phyloP scores from a whole-genome alignment of 1,140 invertebrate genomes.

The Thaumetopoea pityocampa region DNA sequence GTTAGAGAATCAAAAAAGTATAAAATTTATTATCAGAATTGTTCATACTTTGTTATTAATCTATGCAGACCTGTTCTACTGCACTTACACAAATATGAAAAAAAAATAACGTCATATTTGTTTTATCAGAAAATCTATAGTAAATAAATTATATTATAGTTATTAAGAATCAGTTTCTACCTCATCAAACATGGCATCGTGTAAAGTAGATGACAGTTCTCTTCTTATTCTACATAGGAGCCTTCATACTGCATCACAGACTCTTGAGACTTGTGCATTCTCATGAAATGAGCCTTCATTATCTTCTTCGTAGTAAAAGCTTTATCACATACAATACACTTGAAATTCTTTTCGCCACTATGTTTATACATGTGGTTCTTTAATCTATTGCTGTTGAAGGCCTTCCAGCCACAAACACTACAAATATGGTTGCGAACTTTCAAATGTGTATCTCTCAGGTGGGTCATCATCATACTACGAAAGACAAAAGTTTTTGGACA shows the following conservation, averaged over 20 bases:
- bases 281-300: conserved; percentile 54
- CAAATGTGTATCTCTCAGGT: conserved; percentile 53
- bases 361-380: conserved; percentile 69
- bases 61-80: too few species aligned
- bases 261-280: conserved; percentile 51
- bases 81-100: too few species aligned
- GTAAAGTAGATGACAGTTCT: too few species aligned
- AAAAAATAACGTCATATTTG: too few species aligned
- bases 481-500: conserved; percentile 66
- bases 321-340: conserved; percentile 58
- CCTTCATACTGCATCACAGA: conserved; percentile 38
- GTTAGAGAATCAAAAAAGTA: too few species aligned
- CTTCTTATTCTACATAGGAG: conserved; percentile 33
- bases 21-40: too few species aligned
- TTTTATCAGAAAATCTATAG: too few species aligned
- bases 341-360: conserved; percentile 66
- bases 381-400: conserved; percentile 51
- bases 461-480: conserved; percentile 65
- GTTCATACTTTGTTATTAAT: too few species aligned
- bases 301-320: conserved; percentile 63
- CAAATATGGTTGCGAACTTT: conserved; percentile 58
- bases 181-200: too few species aligned
- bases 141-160: too few species aligned
- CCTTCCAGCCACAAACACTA: conserved; percentile 57
- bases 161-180: too few species aligned